Base-by-base conservation (phyloP, 1,140 invertebrate genomes). In the Drosophila nigromelanica region DNA sequence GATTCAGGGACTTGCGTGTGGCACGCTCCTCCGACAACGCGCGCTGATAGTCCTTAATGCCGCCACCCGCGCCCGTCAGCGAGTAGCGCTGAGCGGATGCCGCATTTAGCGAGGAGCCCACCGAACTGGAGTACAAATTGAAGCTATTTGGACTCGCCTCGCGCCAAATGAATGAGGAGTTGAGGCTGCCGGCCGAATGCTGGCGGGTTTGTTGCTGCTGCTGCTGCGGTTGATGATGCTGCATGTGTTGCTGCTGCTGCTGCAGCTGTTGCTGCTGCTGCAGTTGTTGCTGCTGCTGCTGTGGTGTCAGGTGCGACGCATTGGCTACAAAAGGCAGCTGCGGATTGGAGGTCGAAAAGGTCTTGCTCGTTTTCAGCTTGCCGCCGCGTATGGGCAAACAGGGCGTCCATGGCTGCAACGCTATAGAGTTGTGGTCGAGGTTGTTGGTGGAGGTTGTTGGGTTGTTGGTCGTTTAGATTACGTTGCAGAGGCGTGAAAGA, bases 71-170 rank as follows among this genome's bases (percentile, higher is more conserved):
- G 1, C 81, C 82, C 0, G 73, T 69, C 1, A 89, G 15, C 8
- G 90, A 91, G 50, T 90, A 89, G 1, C 89, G 73, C 18, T 91
- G 89, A 0, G 75, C 90, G 0, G 67, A 59, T 2, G 70, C 30
- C 0, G 83, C 55, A 68, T 89, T 91, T 3, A 91, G 18, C 0
- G 90, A 83, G 2, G 91, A 91, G 6, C 83, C 76, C 59, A 91
- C 85, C 15, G 91, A 92, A 6, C 87, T 89, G 52, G 91, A 91
- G 77, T 92, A 92, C 42, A 92, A 35, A 50, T 92, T 92, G 48
- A 92, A 92, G 72, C 91, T 91, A 63, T 92, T 92, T 21, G 91
- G 91, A 69, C 91, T 92, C 2, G 90, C 91, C 73, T 92, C 91
- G 35, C 91, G 87, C 91, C 91, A 92, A 50, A 92, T 91, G 14